A percentile compares a stretch with the other conserved stretches of the same genome.
phyloP scores from a whole-genome alignment of 1,140 invertebrate species.

The silkworm (Bombyx mori) region DNA sequence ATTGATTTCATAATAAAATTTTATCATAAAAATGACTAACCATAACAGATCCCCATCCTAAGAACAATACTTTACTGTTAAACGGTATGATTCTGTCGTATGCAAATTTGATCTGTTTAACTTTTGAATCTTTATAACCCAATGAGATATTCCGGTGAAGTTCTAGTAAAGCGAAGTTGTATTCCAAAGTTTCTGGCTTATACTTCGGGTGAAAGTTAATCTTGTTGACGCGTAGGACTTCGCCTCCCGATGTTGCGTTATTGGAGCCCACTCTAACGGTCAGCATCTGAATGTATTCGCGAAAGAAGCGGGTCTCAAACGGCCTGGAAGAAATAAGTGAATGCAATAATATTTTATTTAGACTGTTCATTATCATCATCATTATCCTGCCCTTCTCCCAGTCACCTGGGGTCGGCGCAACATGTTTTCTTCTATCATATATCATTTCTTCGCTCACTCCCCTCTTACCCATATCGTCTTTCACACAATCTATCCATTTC shows the following conservation, averaged over 20 bases:
- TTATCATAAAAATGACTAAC: conserved; percentile 21
- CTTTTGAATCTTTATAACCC: conserved; percentile 12
- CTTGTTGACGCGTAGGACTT: conserved; percentile 39
- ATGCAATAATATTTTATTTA: not conserved
- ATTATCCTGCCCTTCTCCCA: no score
- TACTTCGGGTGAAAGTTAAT: conserved; percentile 63
- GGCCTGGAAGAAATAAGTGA: conserved; percentile 26
- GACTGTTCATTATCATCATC: no score
- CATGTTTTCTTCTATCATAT: no score
- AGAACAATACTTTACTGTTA: conserved; percentile 41
- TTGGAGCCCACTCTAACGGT: conserved; percentile 41
- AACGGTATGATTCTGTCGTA: conserved; percentile 29
- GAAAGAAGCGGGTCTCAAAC: conserved; percentile 58
- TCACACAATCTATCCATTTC: no score
- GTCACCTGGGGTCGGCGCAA: no score
- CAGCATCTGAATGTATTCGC: conserved; percentile 56
- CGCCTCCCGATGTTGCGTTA: conserved; percentile 48
- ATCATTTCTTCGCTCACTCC: no score
- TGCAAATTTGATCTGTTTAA: conserved; percentile 27
- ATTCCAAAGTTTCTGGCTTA: conserved; percentile 46
- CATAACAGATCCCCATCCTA: conserved; percentile 57
- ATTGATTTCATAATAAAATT: no score
- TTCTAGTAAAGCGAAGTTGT: conserved; percentile 48
- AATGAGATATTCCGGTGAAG: conserved; percentile 45
- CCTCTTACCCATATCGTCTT: no score